Evolutionary conservation across 1,140 invertebrate genomes (phyloP).

Genomic region (Zaprionus davidi): DNA sequence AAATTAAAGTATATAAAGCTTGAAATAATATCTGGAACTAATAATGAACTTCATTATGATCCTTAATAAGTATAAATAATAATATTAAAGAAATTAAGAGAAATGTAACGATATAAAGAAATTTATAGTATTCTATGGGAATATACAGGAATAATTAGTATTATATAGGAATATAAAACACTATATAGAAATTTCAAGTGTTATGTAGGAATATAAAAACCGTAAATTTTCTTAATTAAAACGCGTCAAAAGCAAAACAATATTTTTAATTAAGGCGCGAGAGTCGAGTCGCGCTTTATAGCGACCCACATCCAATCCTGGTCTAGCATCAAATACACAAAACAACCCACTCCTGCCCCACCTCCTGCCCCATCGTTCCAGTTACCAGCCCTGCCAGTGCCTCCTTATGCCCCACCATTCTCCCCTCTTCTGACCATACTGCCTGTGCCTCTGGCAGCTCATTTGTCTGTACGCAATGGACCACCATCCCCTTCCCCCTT

Average conservation of each 20-base stretch:
- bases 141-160: no score
- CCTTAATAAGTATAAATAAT: no score
- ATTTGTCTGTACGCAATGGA: constrained; percentile 36
- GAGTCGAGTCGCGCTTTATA: background rate
- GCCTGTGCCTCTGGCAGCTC: constrained; percentile 12
- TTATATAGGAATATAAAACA: no score
- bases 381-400: background rate
- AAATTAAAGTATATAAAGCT: no score
- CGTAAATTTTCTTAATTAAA: constrained; percentile 27
- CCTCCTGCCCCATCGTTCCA: background rate
- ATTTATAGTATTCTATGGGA: no score
- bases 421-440: background rate
- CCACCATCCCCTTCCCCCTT: background rate
- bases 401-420: background rate
- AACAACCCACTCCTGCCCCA: constrained; percentile 8
- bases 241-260: constrained; percentile 17
- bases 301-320: constrained; percentile 58
- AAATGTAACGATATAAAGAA: no score
- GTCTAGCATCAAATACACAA: constrained; percentile 31
- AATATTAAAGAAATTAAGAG: no score
- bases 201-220: no score
- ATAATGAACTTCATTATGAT: no score
- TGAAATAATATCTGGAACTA: no score
- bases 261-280: constrained; percentile 41
- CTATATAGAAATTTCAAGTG: no score